These are phyloP conservation scores for Minunthozetes semirufus DNA, from an alignment of 2,888 invertebrate species.

Conservation along the genomic window DNA sequence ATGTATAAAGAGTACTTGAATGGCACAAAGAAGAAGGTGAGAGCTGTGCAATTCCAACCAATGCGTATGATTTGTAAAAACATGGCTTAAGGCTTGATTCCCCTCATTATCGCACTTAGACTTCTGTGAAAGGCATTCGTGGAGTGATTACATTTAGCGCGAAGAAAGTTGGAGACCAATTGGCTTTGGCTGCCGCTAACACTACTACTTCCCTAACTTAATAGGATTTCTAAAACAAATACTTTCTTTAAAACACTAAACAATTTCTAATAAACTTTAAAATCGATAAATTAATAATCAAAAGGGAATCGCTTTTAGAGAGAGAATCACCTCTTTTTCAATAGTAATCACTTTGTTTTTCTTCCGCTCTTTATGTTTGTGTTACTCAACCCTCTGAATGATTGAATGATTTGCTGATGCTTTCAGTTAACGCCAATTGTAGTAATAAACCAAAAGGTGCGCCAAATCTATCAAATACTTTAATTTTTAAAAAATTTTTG, in stretches of 20 bases:
- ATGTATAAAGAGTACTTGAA: slow-evolving; percentile 96
- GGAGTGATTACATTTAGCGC: slow-evolving; percentile 67
- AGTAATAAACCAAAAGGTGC: no score
- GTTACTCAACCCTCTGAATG: neutral
- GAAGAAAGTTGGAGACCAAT: slow-evolving; percentile 41
- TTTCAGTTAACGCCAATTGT: neutral
- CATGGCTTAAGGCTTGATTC: slow-evolving; percentile 29
- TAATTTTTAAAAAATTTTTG: no score
- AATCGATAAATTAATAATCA: neutral
- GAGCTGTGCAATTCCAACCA: slow-evolving; percentile 31
- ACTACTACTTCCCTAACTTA: slow-evolving; percentile 41
- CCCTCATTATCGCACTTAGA: slow-evolving; percentile 52
- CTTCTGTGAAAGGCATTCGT: slow-evolving; percentile 75
- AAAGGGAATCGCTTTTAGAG: neutral
- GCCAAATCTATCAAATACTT: no score
- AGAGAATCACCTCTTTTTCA: neutral
- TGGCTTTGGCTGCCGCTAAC: slow-evolving; percentile 39
- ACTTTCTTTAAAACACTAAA: neutral
- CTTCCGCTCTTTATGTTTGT: neutral
- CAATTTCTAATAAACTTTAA: neutral
- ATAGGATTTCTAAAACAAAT: neutral
- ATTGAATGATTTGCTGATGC: neutral
- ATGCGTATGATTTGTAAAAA: neutral
- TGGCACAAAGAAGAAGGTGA: slow-evolving; percentile 93
- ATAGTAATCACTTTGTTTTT: neutral